phyloP scores from a whole-genome alignment of 2,888 invertebrate species.

The Mesorhabditis spiculigera region DNA sequence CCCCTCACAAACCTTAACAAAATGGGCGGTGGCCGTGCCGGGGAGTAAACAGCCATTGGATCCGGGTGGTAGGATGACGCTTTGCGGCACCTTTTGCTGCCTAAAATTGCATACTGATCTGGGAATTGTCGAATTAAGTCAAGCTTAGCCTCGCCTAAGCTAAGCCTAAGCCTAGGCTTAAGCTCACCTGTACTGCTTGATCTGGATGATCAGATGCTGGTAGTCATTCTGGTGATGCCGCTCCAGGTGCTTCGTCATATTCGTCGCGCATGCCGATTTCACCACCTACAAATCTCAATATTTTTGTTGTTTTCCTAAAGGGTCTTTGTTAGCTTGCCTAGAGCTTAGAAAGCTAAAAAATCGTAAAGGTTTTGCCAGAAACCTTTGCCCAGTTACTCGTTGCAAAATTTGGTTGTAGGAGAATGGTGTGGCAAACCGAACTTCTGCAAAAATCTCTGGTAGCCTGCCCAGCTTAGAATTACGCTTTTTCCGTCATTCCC shows the following conservation, averaged over 20 bases:
- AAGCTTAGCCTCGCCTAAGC: not conserved
- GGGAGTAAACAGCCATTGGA: conserved; percentile 11
- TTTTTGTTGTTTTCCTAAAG: no score
- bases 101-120: not conserved
- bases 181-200: conserved; percentile 15
- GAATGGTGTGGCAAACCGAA: no score
- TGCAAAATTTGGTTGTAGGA: no score
- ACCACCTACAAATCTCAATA: conserved; percentile 28
- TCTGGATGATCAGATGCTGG: conserved; percentile 27
- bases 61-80: not conserved
- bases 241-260: conserved; percentile 47
- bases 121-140: not conserved
- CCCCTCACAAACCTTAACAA: conserved; percentile 7
- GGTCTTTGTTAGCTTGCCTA: no score
- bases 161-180: not conserved
- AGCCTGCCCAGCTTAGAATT: no score
- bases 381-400: no score
- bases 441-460: no score
- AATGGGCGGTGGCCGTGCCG: conserved; percentile 3
- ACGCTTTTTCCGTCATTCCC: no score
- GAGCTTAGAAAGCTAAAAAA: no score
- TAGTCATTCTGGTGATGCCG: conserved; percentile 37
- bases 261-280: conserved; percentile 44
- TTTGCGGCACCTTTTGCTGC: conserved; percentile 3
- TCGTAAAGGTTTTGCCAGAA: no score